Percentiles rank a stretch among this genome's conserved stretches.
Conservation (phyloP, 2,888 invertebrate species). For the Pediacus dermestoides region DNA sequence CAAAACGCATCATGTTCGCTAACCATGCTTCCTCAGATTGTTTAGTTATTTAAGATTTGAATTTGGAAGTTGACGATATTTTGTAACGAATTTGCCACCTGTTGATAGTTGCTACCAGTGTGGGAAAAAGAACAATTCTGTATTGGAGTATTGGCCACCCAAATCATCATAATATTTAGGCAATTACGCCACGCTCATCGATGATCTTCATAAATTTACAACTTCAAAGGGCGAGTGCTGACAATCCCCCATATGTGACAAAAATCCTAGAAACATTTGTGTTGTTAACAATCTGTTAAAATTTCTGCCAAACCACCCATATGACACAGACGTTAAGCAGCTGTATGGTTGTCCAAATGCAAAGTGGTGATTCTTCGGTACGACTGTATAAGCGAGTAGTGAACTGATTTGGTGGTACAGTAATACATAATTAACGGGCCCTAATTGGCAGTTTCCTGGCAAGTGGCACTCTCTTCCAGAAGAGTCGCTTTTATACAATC, state of each 20-base stretch:
- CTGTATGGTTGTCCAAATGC: conserved; percentile 31
- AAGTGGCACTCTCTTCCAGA: conserved; percentile 29
- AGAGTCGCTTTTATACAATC: conserved; percentile 4
- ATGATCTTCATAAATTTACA: too few relatives aligned
- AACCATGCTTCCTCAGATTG: conserved; percentile 48
- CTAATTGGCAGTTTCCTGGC: conserved; percentile 45
- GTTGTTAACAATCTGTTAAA: conserved; percentile 45
- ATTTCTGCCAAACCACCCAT: conserved; percentile 42
- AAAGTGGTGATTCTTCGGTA: conserved; percentile 11
- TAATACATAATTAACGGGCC: conserved; percentile 39
- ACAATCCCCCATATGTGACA: conserved; percentile 36
- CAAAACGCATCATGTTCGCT: conserved; percentile 33
- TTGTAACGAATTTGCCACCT: conserved; percentile 20
- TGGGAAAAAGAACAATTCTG: too few relatives aligned
- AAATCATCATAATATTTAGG: too few relatives aligned
- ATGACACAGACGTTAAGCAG: conserved; percentile 36
- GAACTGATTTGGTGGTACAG: conserved; percentile 34
- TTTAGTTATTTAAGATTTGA: conserved; percentile 42
- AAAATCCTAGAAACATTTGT: conserved; percentile 34
- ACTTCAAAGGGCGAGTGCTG: too few relatives aligned
- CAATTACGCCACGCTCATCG: too few relatives aligned
- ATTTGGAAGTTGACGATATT: conserved; percentile 3
- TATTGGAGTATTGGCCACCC: too few relatives aligned
- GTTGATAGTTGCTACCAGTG: too few relatives aligned
- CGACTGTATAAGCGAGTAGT: conserved; percentile 17